Percentiles rank a stretch among this genome's conserved stretches.
phyloP scores from a whole-genome alignment of 2,113 vertebrate genomes.

The Rattus rattus region DNA sequence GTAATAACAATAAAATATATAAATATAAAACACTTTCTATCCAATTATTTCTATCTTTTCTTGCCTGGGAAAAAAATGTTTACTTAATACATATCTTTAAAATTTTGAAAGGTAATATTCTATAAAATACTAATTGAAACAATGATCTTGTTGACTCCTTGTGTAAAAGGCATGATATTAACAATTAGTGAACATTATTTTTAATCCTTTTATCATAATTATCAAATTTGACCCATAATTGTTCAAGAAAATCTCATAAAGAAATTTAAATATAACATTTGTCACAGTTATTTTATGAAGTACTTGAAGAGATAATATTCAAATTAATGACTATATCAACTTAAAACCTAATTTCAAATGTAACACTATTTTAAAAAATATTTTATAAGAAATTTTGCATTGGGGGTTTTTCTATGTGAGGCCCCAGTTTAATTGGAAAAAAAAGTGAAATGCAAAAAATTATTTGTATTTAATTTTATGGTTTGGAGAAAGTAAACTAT shows the following conservation, averaged over 20 bases:
- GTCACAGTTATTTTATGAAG: neutral
- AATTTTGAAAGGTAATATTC: neutral
- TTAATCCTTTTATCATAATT: neutral
- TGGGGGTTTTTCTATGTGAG: neutral
- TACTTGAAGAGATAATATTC: neutral
- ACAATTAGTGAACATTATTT: neutral
- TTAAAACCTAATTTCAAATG: neutral
- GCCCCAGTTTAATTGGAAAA: neutral
- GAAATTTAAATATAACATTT: neutral
- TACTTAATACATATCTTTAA: neutral
- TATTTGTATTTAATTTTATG: too few species aligned
- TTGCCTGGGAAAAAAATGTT: neutral
- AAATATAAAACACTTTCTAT: neutral
- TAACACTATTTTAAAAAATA: neutral
- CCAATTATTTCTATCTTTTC: neutral
- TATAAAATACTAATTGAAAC: neutral
- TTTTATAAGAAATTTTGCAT: neutral
- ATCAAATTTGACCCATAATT: neutral
- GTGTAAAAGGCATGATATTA: neutral
- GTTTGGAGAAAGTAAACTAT: too few species aligned
- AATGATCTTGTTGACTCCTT: neutral
- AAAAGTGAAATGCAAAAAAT: too few species aligned
- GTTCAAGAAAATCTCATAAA: neutral
- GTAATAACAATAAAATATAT: neutral
- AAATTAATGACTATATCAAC: neutral